Evolutionary conservation across 2,888 invertebrate genomes (phyloP), one percentile per base, ranked within the genome.

Genomic region (Laspeyria flexula): DNA sequence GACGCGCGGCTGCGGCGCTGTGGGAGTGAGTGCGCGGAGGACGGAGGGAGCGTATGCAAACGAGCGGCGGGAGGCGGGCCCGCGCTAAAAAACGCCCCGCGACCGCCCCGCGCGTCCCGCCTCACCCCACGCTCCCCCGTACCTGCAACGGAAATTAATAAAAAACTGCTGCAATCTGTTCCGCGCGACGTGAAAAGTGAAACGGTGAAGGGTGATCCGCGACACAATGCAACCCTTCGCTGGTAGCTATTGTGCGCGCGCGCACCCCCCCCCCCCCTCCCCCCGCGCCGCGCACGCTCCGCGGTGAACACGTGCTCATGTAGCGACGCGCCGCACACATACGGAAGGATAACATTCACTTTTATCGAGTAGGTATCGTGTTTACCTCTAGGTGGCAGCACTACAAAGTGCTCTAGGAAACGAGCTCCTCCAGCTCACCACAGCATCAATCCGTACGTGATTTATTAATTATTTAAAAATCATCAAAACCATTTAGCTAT

Each of bases 131-230:
- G 18, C 55, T 34, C 62, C 60, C 43, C 62, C 23, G 25, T 62
- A 70, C 71, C 73, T 70, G 67, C 73, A 74, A 73, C 77, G 70
- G 77, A 74, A 73, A 75, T 71, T 45, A 45, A 46, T 76, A 83
- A 82, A 81, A 81, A 81, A 76, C 65, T 65, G 70, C 62, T 66
- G 77, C 83, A 81, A 83, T 85, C 81, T 81, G 83, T 79, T 77
- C 78, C 73, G 73, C 73, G 80, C 69, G 74, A 75, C 70, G 68
- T 75, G 68, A 71, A 81, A 75, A 77, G 75, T 77, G 77, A 79
- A 79, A 75, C 75, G 75, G 69, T 68, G 73, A 75, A 79, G 79
- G 77, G 79, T 75, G 77, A 69, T 35, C 33, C 49, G 51, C 55
- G 61, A 75, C 75, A 77, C 76, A 75, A 75, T 49, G 60, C 51